These are phyloP conservation scores for Melitaea cinxia DNA, from an alignment of 1,140 invertebrate species.

Conservation along the genomic window DNA sequence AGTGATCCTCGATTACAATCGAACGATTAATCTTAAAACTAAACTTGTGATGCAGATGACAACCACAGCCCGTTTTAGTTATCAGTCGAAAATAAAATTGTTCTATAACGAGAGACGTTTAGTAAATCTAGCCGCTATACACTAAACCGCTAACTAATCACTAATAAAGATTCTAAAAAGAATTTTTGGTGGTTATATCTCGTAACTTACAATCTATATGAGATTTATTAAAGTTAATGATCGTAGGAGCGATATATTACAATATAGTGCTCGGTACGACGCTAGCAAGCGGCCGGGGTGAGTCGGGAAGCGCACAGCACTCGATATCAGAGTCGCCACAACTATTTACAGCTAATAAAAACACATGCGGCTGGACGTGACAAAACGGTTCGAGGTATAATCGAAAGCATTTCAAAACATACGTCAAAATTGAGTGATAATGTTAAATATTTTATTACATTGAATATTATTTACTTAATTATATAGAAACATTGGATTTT, in stretches of 20 bases:
- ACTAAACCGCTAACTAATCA: constrained; percentile 51
- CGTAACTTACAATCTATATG: constrained; percentile 74
- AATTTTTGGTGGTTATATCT: constrained; percentile 79
- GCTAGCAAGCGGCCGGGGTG: constrained; percentile 20
- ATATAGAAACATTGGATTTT: too few species aligned
- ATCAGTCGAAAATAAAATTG: constrained; percentile 33
- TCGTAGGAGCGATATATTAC: neutral
- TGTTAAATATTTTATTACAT: too few species aligned
- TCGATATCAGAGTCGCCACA: neutral
- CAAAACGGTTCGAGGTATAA: too few species aligned
- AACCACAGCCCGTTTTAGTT: constrained; percentile 63
- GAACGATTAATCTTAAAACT: constrained; percentile 34
- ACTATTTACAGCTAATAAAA: constrained; percentile 11
- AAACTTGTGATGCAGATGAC: constrained; percentile 63
- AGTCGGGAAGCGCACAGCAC: constrained; percentile 29
- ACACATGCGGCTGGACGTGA: constrained; percentile 1
- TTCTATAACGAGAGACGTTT: constrained; percentile 39
- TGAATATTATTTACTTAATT: too few species aligned
- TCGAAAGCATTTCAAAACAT: too few species aligned
- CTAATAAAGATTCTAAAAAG: constrained; percentile 62
- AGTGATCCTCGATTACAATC: neutral
- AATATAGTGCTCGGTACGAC: constrained; percentile 13
- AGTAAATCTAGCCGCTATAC: constrained; percentile 41
- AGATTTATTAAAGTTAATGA: constrained; percentile 53
- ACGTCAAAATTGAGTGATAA: too few species aligned